Base-by-base conservation (phyloP, 2,113 vertebrate species). In the Saguinus midas region DNA sequence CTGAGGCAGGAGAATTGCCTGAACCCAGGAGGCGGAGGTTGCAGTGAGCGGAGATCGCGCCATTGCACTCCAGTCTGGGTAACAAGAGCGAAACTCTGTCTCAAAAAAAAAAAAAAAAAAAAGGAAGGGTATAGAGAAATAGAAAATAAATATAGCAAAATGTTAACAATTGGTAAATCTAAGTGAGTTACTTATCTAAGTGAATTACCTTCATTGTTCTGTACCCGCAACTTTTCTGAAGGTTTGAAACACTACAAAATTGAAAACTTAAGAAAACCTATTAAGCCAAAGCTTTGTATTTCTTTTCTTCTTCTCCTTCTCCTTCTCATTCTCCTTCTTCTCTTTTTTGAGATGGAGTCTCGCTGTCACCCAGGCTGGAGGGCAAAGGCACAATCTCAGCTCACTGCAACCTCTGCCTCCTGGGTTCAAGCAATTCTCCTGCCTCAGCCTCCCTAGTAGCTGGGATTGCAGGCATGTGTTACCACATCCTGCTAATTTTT, bases 161-260 rank as follows among this genome's bases (percentile, higher is more conserved):
- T 87, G 29, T 91, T 82, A 94, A 48, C 52, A 94, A 70, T 29
- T 72, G 52, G 57, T 58, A 87, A 92, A 90, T 92, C 35, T 79
- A 61, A 90, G 11, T 37, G 52, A 52, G 16, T 52, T 52, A 52
- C 50, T 52, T 52, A 16, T 14, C 50, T 52, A 52, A 52, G 50
- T 52, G 50, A 52, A 17, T 52, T 52, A 17, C 48, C 32, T n/a
- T 83, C 5, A 40, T 52, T 94, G 25, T 80, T 35, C 6, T 81
- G 43, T 66, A 29, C 55, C 21, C 64, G 14, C 37, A 86, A 78
- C 45, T 73, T 91, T 87, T 70, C 64, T 75, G 17, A 93, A 95
- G 18, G 17, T 61, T 85, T 88, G 86, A 94, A 96, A 90, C 61
- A 8, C 83, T 37, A 61, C 45, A 90, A 82, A 90, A 90, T 95